These are phyloP conservation scores for Caerostris extrusa DNA, from an alignment of 1,140 invertebrate genomes.

Conservation along the genomic window DNA sequence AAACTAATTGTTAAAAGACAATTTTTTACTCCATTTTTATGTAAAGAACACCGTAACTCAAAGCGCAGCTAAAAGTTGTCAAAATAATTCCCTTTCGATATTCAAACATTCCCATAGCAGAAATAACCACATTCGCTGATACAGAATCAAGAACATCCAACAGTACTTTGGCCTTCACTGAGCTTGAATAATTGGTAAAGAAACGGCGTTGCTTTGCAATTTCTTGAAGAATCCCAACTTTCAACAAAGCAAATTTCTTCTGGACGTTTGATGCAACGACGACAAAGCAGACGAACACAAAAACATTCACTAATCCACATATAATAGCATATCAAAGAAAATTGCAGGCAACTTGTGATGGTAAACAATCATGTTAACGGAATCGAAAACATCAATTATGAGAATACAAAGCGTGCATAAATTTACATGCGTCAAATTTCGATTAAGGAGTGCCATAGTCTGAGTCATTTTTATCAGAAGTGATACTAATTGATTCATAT, in stretches of 20 bases:
- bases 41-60: conserved; percentile 30
- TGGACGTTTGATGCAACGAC: background rate
- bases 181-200: background rate
- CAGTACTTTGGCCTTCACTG: background rate
- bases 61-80: conserved; percentile 5
- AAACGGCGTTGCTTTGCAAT: background rate
- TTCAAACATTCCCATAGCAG: conserved; percentile 23
- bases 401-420: background rate
- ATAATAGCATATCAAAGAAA: background rate
- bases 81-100: conserved; percentile 18
- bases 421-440: background rate
- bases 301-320: background rate
- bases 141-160: background rate
- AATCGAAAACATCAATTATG: background rate
- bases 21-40: conserved; percentile 23
- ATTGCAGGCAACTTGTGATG: background rate
- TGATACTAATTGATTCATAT: background rate
- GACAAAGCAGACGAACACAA: background rate
- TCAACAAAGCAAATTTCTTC: background rate
- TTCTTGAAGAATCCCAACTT: background rate
- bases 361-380: background rate
- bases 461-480: background rate
- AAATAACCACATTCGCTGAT: background rate
- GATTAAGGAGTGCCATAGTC: background rate
- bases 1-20: background rate